Evolutionary conservation across 2,888 invertebrate species (phyloP), one percentile per base, ranked within the genome.

Genomic region (Meiosimyza platycephala): DNA sequence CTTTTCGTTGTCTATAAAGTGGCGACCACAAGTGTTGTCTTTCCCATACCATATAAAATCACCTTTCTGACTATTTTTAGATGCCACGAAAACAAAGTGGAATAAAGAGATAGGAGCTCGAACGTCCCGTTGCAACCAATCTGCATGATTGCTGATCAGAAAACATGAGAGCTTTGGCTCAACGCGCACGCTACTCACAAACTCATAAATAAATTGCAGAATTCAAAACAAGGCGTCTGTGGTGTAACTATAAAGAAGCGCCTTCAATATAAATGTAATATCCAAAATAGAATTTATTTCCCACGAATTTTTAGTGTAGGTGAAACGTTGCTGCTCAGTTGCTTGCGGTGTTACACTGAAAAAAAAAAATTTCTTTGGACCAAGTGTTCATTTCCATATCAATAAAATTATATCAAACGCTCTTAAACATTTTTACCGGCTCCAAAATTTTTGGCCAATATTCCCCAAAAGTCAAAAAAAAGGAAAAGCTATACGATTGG

Each of bases 121-220:
- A 15, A 48, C 50, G n/a, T 40, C 40, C 40, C 68, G 48, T 18
- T 67, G 67, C 67, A 67, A 67, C 54, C 67, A 68, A 68, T 68
- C 68, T 48, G 68, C 68, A 68, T 68, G 68, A 68, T 68, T 68
- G 68, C 68, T 59, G 68, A 68, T 68, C 48, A 16, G 13, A 48
- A 22, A 54, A 66, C 66, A 54, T 54, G 59, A 68, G 48, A 12
- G 50, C 4, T 28, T 28, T 28, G 4, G 3, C 28, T 28, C 28
- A 40, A 9, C 50, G 7, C 18, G 16, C 16, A 57, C 6, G 50
- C 18, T 51, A 62, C 70, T 74, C 63, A 72, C 72, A 67, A 70
- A 22, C 70, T 73, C 73, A 66, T 73, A 73, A 73, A 73, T 73
- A 73, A 73, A 72, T 72, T 67, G 66, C 62, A 59, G 59, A 59